phyloP scores from a whole-genome alignment of 2,888 invertebrate genomes.

The Heliconius aoede region DNA sequence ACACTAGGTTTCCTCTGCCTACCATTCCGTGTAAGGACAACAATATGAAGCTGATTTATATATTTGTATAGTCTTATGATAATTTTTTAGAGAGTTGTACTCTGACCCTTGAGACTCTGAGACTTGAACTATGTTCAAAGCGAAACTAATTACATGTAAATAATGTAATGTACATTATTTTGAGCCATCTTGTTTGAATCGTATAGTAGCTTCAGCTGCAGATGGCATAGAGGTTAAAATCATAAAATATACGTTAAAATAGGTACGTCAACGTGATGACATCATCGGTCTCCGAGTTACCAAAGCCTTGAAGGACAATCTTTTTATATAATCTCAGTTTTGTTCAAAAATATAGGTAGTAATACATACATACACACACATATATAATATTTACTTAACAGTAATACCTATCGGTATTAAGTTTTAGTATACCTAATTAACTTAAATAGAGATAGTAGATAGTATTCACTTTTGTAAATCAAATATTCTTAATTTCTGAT shows the following conservation, averaged over 20 bases:
- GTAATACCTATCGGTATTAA: neutral
- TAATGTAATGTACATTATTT: neutral
- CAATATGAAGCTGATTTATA: no score
- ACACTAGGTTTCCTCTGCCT: no score
- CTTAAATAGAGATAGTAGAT: no score
- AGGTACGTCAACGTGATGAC: conserved; percentile 21
- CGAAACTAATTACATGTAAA: neutral
- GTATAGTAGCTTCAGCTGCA: neutral
- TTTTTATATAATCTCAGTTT: conserved; percentile 17
- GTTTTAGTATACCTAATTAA: neutral
- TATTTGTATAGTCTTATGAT: no score
- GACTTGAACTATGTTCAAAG: no score
- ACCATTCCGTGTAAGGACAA: no score
- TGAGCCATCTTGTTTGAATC: neutral
- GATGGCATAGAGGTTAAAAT: neutral
- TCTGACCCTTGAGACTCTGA: no score
- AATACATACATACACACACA: neutral
- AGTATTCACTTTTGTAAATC: no score
- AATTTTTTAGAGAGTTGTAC: no score
- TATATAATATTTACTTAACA: neutral
- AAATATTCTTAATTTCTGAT: no score
- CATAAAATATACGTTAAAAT: neutral
- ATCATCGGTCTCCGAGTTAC: conserved; percentile 27
- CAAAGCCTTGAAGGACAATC: conserved; percentile 26
- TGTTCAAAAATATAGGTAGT: neutral